Conservation (phyloP, 2,888 invertebrate genomes). For the Caenorhabditis angaria region DNA sequence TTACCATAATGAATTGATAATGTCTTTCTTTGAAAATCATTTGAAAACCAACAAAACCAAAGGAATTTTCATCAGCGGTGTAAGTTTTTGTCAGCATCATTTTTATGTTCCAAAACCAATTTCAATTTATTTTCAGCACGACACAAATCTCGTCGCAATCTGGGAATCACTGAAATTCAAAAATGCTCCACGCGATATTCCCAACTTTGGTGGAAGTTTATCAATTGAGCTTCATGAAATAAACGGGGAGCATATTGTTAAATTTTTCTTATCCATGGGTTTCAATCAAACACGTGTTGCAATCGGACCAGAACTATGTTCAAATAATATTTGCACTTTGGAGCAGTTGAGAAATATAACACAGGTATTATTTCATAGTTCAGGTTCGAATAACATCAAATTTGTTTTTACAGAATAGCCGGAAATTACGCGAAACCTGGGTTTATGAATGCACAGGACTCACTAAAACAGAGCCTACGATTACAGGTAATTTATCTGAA, state of each 20-base stretch:
- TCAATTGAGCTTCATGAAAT: conserved; percentile 47
- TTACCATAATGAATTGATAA: conserved; percentile 40
- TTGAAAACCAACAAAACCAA: conserved; percentile 30
- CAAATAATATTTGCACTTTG: conserved; percentile 23
- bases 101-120: neutral
- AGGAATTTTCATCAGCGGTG: conserved; percentile 46
- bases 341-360: conserved; percentile 26
- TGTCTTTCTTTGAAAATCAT: conserved; percentile 47
- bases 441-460: conserved; percentile 30
- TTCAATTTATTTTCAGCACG: conserved; percentile 38
- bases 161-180: conserved; percentile 36
- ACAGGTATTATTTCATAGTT: conserved; percentile 13
- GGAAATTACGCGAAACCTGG: conserved; percentile 29
- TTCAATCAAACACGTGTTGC: conserved; percentile 22
- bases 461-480: conserved; percentile 6
- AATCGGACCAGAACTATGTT: conserved; percentile 27
- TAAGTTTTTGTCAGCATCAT: conserved; percentile 10
- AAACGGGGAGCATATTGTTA: conserved; percentile 19
- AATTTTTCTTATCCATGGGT: conserved; percentile 45
- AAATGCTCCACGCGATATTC: conserved; percentile 25
- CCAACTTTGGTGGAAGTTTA: conserved; percentile 44
- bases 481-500: neutral
- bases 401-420: conserved; percentile 14
- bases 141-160: conserved; percentile 45
- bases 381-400: neutral